phyloP scores from a whole-genome alignment of 2,888 invertebrate genomes.

The Melangyna quadrimaculata region DNA sequence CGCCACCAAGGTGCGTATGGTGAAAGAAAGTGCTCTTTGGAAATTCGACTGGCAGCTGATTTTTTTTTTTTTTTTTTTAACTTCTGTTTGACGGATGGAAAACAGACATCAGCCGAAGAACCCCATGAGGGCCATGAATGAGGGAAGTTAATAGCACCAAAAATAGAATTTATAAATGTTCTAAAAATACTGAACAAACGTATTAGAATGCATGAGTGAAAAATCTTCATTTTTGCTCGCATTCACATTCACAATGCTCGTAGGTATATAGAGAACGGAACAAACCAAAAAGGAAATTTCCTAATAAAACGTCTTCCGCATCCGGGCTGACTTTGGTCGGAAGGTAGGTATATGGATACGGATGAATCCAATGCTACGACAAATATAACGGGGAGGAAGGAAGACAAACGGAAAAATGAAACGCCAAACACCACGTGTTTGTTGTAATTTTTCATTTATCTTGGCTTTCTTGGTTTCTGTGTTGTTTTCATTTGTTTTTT shows the following conservation, averaged over 20 bases:
- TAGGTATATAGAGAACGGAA: conserved; percentile 60
- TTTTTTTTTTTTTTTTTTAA: conserved; percentile 8
- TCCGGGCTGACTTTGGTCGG: conserved; percentile 63
- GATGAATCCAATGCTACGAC: conserved; percentile 2
- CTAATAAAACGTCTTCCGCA: conserved; percentile 74
- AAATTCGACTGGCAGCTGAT: conserved; percentile 57
- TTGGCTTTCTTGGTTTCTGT: conserved; percentile 11
- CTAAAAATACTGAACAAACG: conserved; percentile 50
- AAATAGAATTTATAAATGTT: conserved; percentile 40
- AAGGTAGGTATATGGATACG: neutral
- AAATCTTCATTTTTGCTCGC: neutral
- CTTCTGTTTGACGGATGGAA: conserved; percentile 42
- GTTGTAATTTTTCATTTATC: conserved; percentile 48
- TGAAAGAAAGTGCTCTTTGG: neutral
- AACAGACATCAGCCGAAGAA: conserved; percentile 18
- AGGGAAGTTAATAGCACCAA: conserved; percentile 52
- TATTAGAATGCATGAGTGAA: conserved; percentile 27
- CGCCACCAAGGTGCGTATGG: no score
- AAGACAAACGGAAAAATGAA: no score
- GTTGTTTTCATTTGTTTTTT: conserved; percentile 9
- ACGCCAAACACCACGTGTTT: conserved; percentile 54
- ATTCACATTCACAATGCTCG: neutral
- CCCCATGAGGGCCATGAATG: conserved; percentile 23
- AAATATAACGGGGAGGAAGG: conserved; percentile 17
- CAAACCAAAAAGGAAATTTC: conserved; percentile 73